These are phyloP conservation scores for Athalia circularis DNA, from an alignment of 2,888 invertebrate species.

Conservation along the genomic window DNA sequence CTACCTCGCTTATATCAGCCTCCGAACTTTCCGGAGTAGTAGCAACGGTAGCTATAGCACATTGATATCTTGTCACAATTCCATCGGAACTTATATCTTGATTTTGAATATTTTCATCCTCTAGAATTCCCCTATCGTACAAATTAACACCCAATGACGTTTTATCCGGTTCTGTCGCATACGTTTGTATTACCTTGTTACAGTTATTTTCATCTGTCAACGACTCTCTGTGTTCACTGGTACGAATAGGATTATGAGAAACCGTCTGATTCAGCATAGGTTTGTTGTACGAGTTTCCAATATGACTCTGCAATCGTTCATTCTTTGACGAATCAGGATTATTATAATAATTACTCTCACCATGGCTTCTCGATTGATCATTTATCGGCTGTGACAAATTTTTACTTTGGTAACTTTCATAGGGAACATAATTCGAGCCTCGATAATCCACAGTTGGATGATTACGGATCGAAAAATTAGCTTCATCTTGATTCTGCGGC, in stretches of 20 bases:
- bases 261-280: slow-evolving; percentile 13
- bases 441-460: background rate
- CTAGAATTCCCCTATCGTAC: slow-evolving; percentile 2
- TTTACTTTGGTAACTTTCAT: slow-evolving; percentile 29
- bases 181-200: slow-evolving; percentile 27
- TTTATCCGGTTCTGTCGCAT: slow-evolving; percentile 24
- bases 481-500: background rate
- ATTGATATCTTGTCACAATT: slow-evolving; percentile 68
- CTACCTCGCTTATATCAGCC: slow-evolving; percentile 18
- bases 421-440: slow-evolving; percentile 29
- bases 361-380: background rate
- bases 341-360: slow-evolving; percentile 27
- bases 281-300: background rate
- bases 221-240: background rate
- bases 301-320: slow-evolving; percentile 23
- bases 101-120: slow-evolving; percentile 66
- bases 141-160: background rate
- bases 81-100: slow-evolving; percentile 70
- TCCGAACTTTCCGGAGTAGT: slow-evolving; percentile 58
- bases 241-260: background rate
- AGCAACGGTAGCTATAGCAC: slow-evolving; percentile 69
- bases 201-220: slow-evolving; percentile 12
- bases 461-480: background rate
- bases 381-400: background rate
- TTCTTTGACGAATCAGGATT: background rate